Conservation (phyloP, 1,140 invertebrate species). For the Drosophila saltans region DNA sequence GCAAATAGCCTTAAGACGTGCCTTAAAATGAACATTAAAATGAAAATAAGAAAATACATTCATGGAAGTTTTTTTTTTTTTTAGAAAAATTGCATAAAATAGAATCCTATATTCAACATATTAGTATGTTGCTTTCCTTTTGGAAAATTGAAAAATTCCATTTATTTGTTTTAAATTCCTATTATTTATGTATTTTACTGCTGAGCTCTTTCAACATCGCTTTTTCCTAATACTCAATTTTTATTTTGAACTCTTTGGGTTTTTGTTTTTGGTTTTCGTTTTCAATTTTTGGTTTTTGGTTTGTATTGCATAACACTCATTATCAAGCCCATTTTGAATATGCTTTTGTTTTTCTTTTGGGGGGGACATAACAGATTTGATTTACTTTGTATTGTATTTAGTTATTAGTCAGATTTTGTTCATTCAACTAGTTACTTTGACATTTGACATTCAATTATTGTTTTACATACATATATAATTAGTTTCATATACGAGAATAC, state of each 20-base stretch:
- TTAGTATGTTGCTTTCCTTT: no score
- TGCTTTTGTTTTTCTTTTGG: neutral
- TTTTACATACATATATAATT: conserved; percentile 64
- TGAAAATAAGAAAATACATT: neutral
- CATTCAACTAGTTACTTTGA: conserved; percentile 47
- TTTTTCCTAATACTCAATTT: conserved; percentile 35
- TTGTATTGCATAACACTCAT: conserved; percentile 17
- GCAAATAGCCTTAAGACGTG: conserved; percentile 43
- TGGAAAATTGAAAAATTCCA: neutral
- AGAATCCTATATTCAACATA: neutral
- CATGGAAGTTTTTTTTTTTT: neutral
- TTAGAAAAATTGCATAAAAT: conserved; percentile 23
- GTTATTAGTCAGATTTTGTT: conserved; percentile 4
- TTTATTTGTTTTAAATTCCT: conserved; percentile 23
- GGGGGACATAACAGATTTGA: conserved; percentile 26
- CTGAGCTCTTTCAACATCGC: conserved; percentile 40
- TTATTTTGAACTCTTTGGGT: conserved; percentile 35
- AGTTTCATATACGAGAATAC: conserved; percentile 29
- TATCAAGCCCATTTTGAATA: neutral
- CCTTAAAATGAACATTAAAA: conserved; percentile 27
- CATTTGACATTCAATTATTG: conserved; percentile 44
- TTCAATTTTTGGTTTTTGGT: conserved; percentile 11
- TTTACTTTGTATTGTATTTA: conserved; percentile 33
- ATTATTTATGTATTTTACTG: conserved; percentile 2
- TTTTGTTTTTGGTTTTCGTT: conserved; percentile 24